phyloP scores from a whole-genome alignment of 2,888 invertebrate genomes.

The Archips crataeganus region DNA sequence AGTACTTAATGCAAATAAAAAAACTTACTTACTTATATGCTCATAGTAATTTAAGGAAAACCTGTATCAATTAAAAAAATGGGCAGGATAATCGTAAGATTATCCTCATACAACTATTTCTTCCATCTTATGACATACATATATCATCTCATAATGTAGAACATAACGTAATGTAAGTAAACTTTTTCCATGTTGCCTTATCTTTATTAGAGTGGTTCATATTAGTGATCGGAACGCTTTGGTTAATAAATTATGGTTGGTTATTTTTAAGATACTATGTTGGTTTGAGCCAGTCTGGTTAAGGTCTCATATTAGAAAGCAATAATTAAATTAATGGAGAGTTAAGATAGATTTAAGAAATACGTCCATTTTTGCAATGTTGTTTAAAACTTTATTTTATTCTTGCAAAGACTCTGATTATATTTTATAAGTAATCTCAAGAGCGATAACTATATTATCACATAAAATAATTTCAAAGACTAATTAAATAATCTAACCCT shows the following conservation, averaged over 20 bases:
- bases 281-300: background rate
- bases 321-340: background rate
- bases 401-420: background rate
- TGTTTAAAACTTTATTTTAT: background rate
- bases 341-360: background rate
- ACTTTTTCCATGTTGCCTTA: background rate
- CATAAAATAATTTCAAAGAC: background rate
- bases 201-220: background rate
- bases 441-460: slow-evolving; percentile 4
- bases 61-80: background rate
- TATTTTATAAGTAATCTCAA: slow-evolving; percentile 2
- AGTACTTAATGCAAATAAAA: no score
- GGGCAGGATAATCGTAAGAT: background rate
- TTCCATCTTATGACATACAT: background rate
- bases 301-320: background rate
- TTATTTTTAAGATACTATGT: background rate
- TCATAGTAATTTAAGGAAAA: background rate
- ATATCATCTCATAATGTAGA: no score
- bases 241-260: background rate
- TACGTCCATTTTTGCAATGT: background rate
- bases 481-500: slow-evolving; percentile 1
- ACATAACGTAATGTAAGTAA: background rate
- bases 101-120: no score
- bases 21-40: no score
- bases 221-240: background rate